Conservation (phyloP, 2,113 vertebrate species). For the Sturnira hondurensis region DNA sequence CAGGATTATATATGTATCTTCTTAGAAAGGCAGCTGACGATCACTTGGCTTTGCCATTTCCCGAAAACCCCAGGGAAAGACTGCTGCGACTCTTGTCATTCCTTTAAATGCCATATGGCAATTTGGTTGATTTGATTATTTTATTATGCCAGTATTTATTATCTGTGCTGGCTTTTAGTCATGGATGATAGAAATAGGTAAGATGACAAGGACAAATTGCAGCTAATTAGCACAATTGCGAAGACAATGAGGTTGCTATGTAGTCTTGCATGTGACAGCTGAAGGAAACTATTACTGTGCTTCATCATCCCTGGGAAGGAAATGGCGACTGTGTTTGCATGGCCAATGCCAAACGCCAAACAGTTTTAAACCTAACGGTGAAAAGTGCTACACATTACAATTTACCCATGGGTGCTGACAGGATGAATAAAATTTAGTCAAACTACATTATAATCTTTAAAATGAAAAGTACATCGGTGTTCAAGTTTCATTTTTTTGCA, state of each 20-base stretch:
- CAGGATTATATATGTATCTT: not conserved
- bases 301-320: not conserved
- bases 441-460: not conserved
- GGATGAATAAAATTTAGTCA: not conserved
- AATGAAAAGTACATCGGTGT: not conserved
- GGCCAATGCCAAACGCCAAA: not conserved
- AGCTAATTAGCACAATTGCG: not conserved
- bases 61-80: not conserved
- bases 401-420: not conserved
- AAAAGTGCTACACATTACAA: not conserved
- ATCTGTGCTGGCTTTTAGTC: not conserved
- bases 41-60: not conserved
- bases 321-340: not conserved
- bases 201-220: not conserved
- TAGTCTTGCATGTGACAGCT: not conserved
- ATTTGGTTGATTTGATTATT: conserved; percentile 4
- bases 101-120: not conserved
- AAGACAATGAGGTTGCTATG: not conserved
- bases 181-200: not conserved
- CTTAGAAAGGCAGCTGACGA: not conserved
- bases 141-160: conserved; percentile 37
- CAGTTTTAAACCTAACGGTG: not conserved
- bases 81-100: not conserved
- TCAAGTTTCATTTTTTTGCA: no score
- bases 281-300: not conserved